These are phyloP conservation scores for Tokudaia muenninki DNA, from an alignment of 2,797 vertebrate genomes.

Conservation along the genomic window DNA sequence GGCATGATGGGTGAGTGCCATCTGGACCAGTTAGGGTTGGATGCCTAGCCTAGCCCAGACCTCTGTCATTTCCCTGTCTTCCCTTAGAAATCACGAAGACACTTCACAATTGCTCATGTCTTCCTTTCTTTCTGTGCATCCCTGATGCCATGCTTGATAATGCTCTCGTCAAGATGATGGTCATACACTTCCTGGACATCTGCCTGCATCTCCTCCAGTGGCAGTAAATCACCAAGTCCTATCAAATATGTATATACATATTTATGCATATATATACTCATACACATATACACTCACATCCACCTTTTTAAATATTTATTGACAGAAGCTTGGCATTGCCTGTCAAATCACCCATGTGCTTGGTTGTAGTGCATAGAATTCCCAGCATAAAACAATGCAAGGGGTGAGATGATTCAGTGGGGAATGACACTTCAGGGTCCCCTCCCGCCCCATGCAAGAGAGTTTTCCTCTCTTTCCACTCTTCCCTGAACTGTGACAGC, in stretches of 20 bases:
- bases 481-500: background rate
- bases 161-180: background rate
- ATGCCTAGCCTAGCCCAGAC: background rate
- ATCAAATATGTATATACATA: background rate
- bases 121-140: background rate
- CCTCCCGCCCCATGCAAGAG: background rate
- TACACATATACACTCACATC: background rate
- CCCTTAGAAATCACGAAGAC: background rate
- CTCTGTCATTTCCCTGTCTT: background rate
- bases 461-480: background rate
- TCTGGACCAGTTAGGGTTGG: background rate
- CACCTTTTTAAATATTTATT: background rate
- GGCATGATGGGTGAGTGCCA: too few relatives aligned
- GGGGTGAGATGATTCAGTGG: too few relatives aligned
- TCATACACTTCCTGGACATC: background rate
- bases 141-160: background rate
- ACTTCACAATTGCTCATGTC: background rate
- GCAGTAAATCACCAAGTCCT: background rate
- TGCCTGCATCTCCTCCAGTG: background rate
- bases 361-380: background rate
- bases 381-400: background rate
- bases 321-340: background rate
- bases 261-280: background rate
- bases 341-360: background rate
- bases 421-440: background rate